These are phyloP conservation scores for Drosophila varians DNA, from an alignment of 1,140 invertebrate species.

Conservation along the genomic window DNA sequence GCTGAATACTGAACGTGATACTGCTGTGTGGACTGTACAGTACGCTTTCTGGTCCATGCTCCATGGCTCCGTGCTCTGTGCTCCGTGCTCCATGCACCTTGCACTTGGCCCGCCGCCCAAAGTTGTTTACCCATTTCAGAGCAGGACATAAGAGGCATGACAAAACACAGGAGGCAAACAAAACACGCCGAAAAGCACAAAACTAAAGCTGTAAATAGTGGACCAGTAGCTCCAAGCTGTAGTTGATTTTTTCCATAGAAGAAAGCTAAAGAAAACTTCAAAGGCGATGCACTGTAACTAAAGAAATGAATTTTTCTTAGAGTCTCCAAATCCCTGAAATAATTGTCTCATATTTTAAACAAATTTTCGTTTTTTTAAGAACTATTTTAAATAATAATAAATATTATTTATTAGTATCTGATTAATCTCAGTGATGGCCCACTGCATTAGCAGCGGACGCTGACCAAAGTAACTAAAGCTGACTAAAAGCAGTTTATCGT, in stretches of 20 bases:
- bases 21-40: slow-evolving; percentile 23
- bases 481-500: slow-evolving; percentile 80
- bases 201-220: slow-evolving; percentile 80
- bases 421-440: slow-evolving; percentile 23
- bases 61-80: slow-evolving; percentile 1
- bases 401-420: background rate
- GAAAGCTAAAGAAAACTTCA: slow-evolving; percentile 39
- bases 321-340: too few species aligned
- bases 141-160: slow-evolving; percentile 77
- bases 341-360: background rate
- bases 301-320: background rate
- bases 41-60: slow-evolving; percentile 11
- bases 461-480: slow-evolving; percentile 79
- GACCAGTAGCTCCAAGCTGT: slow-evolving; percentile 48
- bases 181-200: slow-evolving; percentile 57
- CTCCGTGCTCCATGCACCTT: slow-evolving; percentile 59
- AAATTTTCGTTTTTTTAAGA: background rate
- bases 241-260: slow-evolving; percentile 8
- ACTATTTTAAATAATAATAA: too few species aligned
- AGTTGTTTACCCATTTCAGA: slow-evolving; percentile 78
- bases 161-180: slow-evolving; percentile 76
- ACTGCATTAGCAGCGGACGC: slow-evolving; percentile 56
- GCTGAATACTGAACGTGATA: slow-evolving; percentile 45
- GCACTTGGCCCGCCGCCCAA: slow-evolving; percentile 74
- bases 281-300: slow-evolving; percentile 8